Evolutionary conservation across 2,888 invertebrate genomes (phyloP).

Genomic region (Erynnis tages): DNA sequence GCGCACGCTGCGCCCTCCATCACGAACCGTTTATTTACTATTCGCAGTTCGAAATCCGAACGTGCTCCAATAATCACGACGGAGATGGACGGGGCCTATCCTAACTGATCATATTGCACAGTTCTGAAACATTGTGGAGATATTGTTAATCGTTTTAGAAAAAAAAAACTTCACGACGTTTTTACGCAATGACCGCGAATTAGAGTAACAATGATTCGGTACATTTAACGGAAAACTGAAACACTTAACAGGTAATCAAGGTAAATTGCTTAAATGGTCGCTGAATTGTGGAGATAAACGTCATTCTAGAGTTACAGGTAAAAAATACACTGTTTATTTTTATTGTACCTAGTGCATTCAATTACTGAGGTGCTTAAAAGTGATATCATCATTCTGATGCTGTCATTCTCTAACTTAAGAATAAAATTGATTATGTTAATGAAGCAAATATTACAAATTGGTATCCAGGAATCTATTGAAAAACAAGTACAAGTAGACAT

Average conservation of each 20-base stretch:
- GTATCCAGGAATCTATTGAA: slow-evolving; percentile 11
- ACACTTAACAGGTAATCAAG: not conserved
- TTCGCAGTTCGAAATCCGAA: slow-evolving; percentile 72
- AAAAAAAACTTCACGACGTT: not conserved
- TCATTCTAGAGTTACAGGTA: no score
- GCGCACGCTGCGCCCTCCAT: slow-evolving; percentile 63
- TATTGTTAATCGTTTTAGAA: no score
- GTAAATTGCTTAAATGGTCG: not conserved
- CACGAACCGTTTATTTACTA: slow-evolving; percentile 74
- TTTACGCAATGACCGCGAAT: slow-evolving; percentile 5
- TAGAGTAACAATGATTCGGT: not conserved
- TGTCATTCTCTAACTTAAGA: not conserved
- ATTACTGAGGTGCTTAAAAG: not conserved
- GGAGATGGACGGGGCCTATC: slow-evolving; percentile 43
- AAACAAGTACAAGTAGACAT: slow-evolving; percentile 9
- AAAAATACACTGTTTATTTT: no score
- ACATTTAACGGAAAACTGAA: not conserved
- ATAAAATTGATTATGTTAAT: not conserved
- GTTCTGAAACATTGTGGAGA: slow-evolving; percentile 19
- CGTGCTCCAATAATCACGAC: slow-evolving; percentile 71
- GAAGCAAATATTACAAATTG: slow-evolving; percentile 1
- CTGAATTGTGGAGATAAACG: no score
- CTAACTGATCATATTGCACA: slow-evolving; percentile 27
- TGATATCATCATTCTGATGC: slow-evolving; percentile 8
- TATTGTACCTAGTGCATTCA: no score